Conservation (phyloP, 1,140 invertebrate species). For the Oppia nitens region DNA sequence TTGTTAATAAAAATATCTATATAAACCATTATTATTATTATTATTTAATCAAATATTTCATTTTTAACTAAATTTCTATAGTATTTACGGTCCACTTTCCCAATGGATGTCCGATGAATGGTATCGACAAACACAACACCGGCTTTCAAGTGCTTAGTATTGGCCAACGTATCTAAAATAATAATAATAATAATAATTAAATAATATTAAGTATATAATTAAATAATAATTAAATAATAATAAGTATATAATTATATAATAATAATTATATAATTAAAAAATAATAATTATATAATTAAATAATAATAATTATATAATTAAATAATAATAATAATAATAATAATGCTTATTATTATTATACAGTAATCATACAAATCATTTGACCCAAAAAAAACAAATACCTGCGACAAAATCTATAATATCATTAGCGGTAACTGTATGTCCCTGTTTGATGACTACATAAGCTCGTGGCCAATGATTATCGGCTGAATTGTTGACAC, state of each 20-base stretch:
- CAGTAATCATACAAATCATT: no score
- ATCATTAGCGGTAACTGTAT: background rate
- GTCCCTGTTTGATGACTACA: background rate
- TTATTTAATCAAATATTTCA: background rate
- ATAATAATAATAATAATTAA: no score
- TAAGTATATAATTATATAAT: background rate
- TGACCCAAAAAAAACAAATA: background rate
- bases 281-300: no score
- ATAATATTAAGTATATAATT: no score
- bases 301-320: no score
- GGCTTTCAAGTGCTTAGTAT: background rate
- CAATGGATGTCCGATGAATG: background rate
- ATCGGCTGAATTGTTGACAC: background rate
- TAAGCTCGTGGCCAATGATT: background rate
- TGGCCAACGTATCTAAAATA: background rate
- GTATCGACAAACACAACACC: background rate
- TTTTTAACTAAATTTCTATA: conserved; percentile 1
- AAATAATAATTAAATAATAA: background rate
- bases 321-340: background rate
- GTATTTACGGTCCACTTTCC: conserved; percentile 1
- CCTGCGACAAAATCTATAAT: background rate
- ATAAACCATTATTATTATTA: no score
- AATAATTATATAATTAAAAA: no score
- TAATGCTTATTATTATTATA: no score
- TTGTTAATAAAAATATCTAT: no score